phyloP scores from a whole-genome alignment of 2,888 invertebrate genomes.

The Oscheius onirici region DNA sequence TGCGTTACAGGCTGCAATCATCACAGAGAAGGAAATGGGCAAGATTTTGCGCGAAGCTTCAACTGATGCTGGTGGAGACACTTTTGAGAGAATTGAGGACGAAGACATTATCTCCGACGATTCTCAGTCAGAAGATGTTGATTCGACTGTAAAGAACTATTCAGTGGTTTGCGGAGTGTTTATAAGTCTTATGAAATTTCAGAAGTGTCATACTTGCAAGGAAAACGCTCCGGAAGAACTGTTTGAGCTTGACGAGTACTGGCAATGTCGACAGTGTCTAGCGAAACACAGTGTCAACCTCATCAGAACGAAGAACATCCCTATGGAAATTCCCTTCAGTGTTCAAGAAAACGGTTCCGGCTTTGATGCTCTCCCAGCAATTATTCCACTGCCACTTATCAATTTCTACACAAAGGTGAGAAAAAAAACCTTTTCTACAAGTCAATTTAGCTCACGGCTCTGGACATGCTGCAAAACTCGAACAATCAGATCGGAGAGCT shows the following conservation, averaged over 20 bases:
- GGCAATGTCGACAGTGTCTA: slow-evolving; percentile 55
- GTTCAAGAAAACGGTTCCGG: slow-evolving; percentile 40
- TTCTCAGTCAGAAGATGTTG: slow-evolving; percentile 14
- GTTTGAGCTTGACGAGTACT: slow-evolving; percentile 57
- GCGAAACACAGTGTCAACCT: slow-evolving; percentile 38
- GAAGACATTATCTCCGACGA: slow-evolving; percentile 29
- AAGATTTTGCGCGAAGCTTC: slow-evolving; percentile 40
- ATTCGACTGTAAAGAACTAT: slow-evolving; percentile 5
- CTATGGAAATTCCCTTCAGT: slow-evolving; percentile 48
- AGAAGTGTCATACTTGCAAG: slow-evolving; percentile 43
- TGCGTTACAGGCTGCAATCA: slow-evolving; percentile 21
- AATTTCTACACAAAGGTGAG: slow-evolving; percentile 47
- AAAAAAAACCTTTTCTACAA: not conserved
- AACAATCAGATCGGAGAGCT: slow-evolving; percentile 40
- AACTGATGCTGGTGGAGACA: slow-evolving; percentile 35
- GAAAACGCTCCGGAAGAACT: slow-evolving; percentile 41
- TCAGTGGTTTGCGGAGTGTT: not conserved
- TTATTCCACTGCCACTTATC: slow-evolving; percentile 49
- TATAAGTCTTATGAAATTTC: not conserved
- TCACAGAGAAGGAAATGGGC: slow-evolving; percentile 44
- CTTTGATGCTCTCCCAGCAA: slow-evolving; percentile 47
- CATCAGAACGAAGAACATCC: slow-evolving; percentile 42
- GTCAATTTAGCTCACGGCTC: slow-evolving; percentile 30
- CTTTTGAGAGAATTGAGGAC: slow-evolving; percentile 50
- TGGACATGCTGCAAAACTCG: slow-evolving; percentile 8